A percentile compares a stretch with the other conserved stretches of the same genome.
phyloP scores from a whole-genome alignment of 2,113 vertebrate species.

The Cinclus cinclus region DNA sequence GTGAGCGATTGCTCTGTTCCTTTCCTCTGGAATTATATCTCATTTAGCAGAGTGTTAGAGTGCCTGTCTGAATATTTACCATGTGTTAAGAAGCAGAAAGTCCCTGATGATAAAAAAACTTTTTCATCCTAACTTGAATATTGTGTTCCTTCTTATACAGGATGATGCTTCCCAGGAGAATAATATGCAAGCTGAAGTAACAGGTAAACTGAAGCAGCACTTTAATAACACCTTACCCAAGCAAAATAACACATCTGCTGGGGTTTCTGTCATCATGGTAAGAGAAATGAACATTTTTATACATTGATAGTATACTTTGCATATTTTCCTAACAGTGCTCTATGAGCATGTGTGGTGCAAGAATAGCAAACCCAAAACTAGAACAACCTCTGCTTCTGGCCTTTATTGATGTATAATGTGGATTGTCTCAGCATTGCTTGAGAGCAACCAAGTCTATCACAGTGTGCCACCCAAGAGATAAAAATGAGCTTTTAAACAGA shows the following conservation, averaged over 20 bases:
- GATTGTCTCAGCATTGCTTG: neutral
- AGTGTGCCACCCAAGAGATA: neutral
- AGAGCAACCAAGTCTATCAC: neutral
- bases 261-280: conserved; percentile 95
- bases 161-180: conserved; percentile 87
- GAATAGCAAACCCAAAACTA: conserved; percentile 37
- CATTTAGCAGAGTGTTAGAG: neutral
- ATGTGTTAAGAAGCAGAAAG: neutral
- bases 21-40: neutral
- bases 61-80: neutral
- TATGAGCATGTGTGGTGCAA: conserved; percentile 14
- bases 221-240: conserved; percentile 88
- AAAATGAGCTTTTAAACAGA: neutral
- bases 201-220: conserved; percentile 97
- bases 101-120: neutral
- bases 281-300: conserved; percentile 54
- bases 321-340: conserved; percentile 19
- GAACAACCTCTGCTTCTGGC: neutral
- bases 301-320: neutral
- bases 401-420: neutral
- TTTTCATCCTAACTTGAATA: neutral
- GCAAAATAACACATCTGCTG: conserved; percentile 85
- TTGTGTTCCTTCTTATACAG: conserved; percentile 59
- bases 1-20: neutral
- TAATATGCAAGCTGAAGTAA: conserved; percentile 94